A percentile compares a stretch with the other conserved stretches of the same genome.
Evolutionary conservation across 2,888 invertebrate species (phyloP).

Genomic region (Phymatocera aterrima): DNA sequence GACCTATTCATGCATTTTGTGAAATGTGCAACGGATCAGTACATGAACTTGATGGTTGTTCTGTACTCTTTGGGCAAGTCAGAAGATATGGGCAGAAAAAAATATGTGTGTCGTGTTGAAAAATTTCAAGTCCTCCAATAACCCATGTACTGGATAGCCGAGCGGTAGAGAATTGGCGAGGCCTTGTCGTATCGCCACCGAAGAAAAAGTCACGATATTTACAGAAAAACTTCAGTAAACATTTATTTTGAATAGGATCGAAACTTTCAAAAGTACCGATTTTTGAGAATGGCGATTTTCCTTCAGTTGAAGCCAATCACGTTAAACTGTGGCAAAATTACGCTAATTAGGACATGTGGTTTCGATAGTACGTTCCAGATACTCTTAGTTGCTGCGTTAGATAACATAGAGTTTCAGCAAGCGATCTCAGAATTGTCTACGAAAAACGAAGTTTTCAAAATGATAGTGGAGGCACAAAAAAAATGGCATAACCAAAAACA

Average conservation of each 20-base stretch:
- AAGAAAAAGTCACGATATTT: constrained; percentile 7
- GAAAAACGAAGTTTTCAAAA: background rate
- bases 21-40: no score
- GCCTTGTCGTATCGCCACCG: background rate
- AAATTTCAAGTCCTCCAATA: background rate
- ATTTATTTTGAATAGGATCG: background rate
- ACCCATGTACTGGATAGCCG: background rate
- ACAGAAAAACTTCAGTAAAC: background rate
- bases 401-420: background rate
- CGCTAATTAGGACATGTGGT: constrained; percentile 2
- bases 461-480: background rate
- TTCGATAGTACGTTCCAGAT: constrained; percentile 1
- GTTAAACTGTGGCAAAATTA: background rate
- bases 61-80: no score
- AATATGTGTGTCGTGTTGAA: constrained; percentile 38
- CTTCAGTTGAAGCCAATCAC: background rate
- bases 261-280: background rate
- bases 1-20: no score
- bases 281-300: background rate
- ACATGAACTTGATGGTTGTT: no score
- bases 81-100: constrained; percentile 48
- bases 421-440: background rate
- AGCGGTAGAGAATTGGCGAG: constrained; percentile 1
- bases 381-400: background rate
- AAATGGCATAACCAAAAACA: background rate